Conservation (phyloP, 2,113 vertebrate species). For the Cynoglossus semilaevis region DNA sequence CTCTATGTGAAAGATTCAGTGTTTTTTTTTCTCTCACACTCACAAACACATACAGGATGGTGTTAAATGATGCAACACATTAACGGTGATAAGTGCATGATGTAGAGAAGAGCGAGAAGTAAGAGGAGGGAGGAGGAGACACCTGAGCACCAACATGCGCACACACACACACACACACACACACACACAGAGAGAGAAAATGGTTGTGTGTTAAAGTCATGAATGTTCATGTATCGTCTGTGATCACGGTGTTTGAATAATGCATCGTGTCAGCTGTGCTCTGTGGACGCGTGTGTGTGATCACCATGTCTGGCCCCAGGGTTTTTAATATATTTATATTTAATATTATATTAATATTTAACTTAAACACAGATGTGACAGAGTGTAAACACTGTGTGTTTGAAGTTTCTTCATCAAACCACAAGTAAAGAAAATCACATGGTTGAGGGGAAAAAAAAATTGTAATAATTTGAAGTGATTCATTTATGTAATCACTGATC, state of each 20-base stretch:
- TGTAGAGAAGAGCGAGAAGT: constrained; percentile 37
- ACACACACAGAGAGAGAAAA: constrained; percentile 10
- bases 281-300: neutral
- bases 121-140: constrained; percentile 1
- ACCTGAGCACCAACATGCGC: constrained; percentile 39
- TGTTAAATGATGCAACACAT: constrained; percentile 45
- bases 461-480: too few species aligned
- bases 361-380: too few species aligned
- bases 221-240: constrained; percentile 24
- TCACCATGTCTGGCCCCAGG: too few species aligned
- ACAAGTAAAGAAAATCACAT: too few species aligned
- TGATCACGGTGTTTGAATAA: constrained; percentile 32
- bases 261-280: constrained; percentile 15
- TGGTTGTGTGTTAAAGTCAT: constrained; percentile 28
- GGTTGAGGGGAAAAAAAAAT: too few species aligned
- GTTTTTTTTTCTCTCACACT: neutral
- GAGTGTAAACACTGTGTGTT: too few species aligned
- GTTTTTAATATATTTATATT: too few species aligned
- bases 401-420: too few species aligned
- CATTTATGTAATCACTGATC: too few species aligned
- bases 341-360: too few species aligned
- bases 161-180: constrained; percentile 16
- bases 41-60: neutral
- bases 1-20: too few species aligned
- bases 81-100: constrained; percentile 52